Conservation (phyloP, 1,140 invertebrate genomes). For the Schlechtendalia chinensis region DNA sequence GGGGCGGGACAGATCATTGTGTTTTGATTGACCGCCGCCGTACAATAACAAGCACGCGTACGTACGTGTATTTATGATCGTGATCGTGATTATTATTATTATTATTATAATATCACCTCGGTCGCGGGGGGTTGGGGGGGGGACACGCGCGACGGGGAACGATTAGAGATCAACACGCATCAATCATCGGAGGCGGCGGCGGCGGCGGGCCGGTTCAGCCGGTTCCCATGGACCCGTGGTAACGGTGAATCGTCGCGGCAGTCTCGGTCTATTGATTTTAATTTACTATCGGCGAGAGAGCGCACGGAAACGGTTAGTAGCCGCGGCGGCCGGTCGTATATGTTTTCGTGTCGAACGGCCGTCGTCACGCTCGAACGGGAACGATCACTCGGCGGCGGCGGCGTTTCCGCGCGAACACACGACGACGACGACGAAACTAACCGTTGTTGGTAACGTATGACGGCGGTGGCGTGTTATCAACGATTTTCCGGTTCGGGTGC, state of each 20-base stretch:
- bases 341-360: conserved; percentile 27
- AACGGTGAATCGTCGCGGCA: conserved; percentile 21
- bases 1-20: conserved; percentile 16
- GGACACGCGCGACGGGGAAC: too few relatives aligned
- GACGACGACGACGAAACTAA: too few relatives aligned
- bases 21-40: conserved; percentile 20
- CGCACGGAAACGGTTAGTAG: too few relatives aligned
- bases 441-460: too few relatives aligned
- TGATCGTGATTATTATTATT: too few relatives aligned
- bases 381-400: conserved; percentile 17
- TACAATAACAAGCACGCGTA: neutral
- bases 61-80: too few relatives aligned
- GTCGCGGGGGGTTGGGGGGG: too few relatives aligned
- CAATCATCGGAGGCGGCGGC: too few relatives aligned
- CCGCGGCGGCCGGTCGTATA: too few relatives aligned
- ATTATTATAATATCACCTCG: neutral
- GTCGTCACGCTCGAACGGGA: conserved; percentile 25
- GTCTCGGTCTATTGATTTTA: conserved; percentile 47
- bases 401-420: too few relatives aligned
- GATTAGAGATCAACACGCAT: conserved; percentile 7
- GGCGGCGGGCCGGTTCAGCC: conserved; percentile 28
- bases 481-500: too few relatives aligned
- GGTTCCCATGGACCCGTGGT: conserved; percentile 43
- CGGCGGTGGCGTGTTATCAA: too few relatives aligned
- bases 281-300: conserved; percentile 22